Percentiles rank a stretch among this genome's conserved stretches.
phyloP scores from a whole-genome alignment of 2,113 vertebrate species.

The Callipepla californica region DNA sequence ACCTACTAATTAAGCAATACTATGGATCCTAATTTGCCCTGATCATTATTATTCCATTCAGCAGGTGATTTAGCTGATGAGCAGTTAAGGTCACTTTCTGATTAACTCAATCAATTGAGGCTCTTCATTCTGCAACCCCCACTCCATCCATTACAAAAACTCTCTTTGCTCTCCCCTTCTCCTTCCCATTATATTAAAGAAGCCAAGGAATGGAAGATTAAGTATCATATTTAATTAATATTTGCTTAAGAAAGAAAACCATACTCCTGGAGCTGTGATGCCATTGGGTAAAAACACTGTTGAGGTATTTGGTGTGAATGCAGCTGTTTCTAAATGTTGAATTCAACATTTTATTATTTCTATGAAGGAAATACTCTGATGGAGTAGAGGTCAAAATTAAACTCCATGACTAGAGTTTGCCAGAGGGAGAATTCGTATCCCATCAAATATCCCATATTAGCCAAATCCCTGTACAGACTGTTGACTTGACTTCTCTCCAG shows the following conservation, averaged over 20 bases:
- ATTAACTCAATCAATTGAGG: slow-evolving; percentile 68
- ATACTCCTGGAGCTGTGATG: neutral
- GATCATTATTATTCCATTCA: slow-evolving; percentile 60
- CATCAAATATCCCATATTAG: slow-evolving; percentile 49
- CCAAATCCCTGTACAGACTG: neutral
- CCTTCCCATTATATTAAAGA: slow-evolving; percentile 14
- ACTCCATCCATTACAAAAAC: neutral
- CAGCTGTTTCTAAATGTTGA: slow-evolving; percentile 35
- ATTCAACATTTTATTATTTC: slow-evolving; percentile 57
- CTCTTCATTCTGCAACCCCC: slow-evolving; percentile 33
- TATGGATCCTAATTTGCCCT: slow-evolving; percentile 48
- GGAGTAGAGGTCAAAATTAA: slow-evolving; percentile 48
- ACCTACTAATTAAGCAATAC: slow-evolving; percentile 30
- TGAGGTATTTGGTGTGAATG: neutral
- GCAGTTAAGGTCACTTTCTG: slow-evolving; percentile 62
- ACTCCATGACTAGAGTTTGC: slow-evolving; percentile 45
- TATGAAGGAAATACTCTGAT: neutral
- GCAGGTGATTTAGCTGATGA: slow-evolving; percentile 56
- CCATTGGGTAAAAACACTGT: neutral
- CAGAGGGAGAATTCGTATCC: slow-evolving; percentile 51
- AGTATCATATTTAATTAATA: neutral
- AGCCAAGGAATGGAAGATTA: slow-evolving; percentile 1
- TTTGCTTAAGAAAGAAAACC: slow-evolving; percentile 35
- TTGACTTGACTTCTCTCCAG: slow-evolving; percentile 14
- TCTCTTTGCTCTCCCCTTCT: neutral